phyloP scores from a whole-genome alignment of 1,140 invertebrate species.

The Sycophaga agraensis region DNA sequence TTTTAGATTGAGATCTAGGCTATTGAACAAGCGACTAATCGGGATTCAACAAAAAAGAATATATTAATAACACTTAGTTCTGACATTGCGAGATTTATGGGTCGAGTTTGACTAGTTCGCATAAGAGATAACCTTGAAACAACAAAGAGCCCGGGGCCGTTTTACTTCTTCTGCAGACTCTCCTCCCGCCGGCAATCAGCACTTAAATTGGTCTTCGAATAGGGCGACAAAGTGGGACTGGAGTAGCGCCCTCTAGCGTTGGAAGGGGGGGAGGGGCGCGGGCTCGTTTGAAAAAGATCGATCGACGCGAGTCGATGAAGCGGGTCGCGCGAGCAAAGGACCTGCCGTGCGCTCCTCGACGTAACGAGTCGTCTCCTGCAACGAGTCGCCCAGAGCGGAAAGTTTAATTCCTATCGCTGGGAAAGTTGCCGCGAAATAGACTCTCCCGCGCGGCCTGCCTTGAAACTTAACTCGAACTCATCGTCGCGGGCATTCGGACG shows the following conservation, averaged over 20 bases:
- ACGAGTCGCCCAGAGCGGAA: constrained; percentile 31
- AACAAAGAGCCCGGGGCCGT: too few species aligned
- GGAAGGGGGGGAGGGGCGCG: too few species aligned
- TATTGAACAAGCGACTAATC: too few species aligned
- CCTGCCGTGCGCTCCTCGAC: too few species aligned
- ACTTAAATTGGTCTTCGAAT: constrained; percentile 26
- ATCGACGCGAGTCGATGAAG: constrained; percentile 20
- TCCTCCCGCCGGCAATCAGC: constrained; percentile 23
- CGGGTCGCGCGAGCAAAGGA: constrained; percentile 11
- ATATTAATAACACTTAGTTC: too few species aligned
- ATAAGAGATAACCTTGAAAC: too few species aligned
- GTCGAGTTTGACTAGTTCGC: too few species aligned
- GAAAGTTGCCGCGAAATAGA: constrained; percentile 24
- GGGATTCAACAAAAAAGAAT: too few species aligned
- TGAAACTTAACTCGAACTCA: constrained; percentile 36
- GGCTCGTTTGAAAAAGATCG: constrained; percentile 15
- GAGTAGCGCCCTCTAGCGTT: too few species aligned
- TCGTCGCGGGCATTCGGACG: constrained; percentile 29
- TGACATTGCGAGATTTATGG: too few species aligned
- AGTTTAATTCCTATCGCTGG: constrained; percentile 37
- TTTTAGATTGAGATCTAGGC: too few species aligned
- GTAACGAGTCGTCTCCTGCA: constrained; percentile 22
- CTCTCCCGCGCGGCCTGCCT: not conserved
- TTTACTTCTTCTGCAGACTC: too few species aligned
- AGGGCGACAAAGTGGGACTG: constrained; percentile 2